These are phyloP conservation scores for Episyrphus balteatus DNA, from an alignment of 1,140 invertebrate genomes.

Conservation along the genomic window DNA sequence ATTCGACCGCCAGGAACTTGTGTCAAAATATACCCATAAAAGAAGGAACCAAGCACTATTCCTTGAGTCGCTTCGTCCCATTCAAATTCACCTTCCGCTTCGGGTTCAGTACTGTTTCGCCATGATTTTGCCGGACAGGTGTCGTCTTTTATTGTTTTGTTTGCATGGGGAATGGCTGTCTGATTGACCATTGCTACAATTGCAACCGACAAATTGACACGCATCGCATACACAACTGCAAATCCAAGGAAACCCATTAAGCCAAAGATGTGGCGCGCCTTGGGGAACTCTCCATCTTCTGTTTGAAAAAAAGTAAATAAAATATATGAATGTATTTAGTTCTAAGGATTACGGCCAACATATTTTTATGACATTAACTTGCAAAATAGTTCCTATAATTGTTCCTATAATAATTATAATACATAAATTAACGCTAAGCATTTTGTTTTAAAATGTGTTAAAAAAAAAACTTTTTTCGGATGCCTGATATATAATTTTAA, in stretches of 20 bases:
- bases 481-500: too few relatives aligned
- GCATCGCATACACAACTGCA: conserved; percentile 78
- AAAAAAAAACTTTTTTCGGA: too few relatives aligned
- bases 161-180: conserved; percentile 47
- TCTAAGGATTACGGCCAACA: too few relatives aligned
- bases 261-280: conserved; percentile 62
- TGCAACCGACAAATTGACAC: conserved; percentile 85
- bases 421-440: too few relatives aligned
- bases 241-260: conserved; percentile 70
- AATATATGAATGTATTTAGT: too few relatives aligned
- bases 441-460: too few relatives aligned
- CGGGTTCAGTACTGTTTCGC: conserved; percentile 43
- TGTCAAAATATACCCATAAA: conserved; percentile 75
- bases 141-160: conserved; percentile 44
- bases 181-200: conserved; percentile 90
- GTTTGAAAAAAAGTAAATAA: too few relatives aligned
- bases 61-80: conserved; percentile 72
- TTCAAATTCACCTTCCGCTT: conserved; percentile 56
- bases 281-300: conserved; percentile 26
- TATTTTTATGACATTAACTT: too few relatives aligned
- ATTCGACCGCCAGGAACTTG: conserved; percentile 77
- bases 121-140: conserved; percentile 42
- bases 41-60: conserved; percentile 72
- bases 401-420: too few relatives aligned
- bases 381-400: too few relatives aligned